These are phyloP conservation scores for Drosophila sordidapex DNA, from an alignment of 2,888 invertebrate species.

Conservation along the genomic window DNA sequence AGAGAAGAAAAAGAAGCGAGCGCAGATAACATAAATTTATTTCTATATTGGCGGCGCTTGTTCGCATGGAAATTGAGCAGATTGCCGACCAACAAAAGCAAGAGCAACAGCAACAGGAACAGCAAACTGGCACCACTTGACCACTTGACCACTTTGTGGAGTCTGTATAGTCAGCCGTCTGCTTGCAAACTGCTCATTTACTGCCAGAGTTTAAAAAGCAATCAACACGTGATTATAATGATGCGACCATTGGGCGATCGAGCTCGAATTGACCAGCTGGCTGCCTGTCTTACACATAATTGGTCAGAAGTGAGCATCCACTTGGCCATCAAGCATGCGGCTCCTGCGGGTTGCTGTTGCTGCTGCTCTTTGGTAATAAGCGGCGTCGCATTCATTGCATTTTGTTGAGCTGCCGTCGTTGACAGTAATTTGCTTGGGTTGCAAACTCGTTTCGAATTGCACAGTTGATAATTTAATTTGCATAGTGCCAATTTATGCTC, in stretches of 20 bases:
- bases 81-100: constrained; percentile 1
- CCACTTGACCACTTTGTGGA: constrained; percentile 27
- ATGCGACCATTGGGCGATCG: constrained; percentile 58
- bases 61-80: constrained; percentile 54
- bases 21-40: constrained; percentile 49
- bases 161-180: constrained; percentile 5
- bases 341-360: constrained; percentile 20
- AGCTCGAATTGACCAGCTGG: constrained; percentile 32
- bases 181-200: constrained; percentile 58
- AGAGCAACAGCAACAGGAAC: not conserved
- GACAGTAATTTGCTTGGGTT: constrained; percentile 80
- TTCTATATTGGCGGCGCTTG: constrained; percentile 55
- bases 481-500: constrained; percentile 82
- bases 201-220: constrained; percentile 75
- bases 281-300: constrained; percentile 78
- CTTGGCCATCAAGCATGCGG: constrained; percentile 3
- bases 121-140: constrained; percentile 30
- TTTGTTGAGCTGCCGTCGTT: constrained; percentile 63
- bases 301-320: constrained; percentile 36
- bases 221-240: constrained; percentile 82
- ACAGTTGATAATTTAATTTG: constrained; percentile 82
- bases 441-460: constrained; percentile 72
- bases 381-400: constrained; percentile 73
- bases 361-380: constrained; percentile 58
- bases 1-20: constrained; percentile 9